Base-by-base conservation (phyloP, 2,113 vertebrate genomes). In the Cavia porcellus region DNA sequence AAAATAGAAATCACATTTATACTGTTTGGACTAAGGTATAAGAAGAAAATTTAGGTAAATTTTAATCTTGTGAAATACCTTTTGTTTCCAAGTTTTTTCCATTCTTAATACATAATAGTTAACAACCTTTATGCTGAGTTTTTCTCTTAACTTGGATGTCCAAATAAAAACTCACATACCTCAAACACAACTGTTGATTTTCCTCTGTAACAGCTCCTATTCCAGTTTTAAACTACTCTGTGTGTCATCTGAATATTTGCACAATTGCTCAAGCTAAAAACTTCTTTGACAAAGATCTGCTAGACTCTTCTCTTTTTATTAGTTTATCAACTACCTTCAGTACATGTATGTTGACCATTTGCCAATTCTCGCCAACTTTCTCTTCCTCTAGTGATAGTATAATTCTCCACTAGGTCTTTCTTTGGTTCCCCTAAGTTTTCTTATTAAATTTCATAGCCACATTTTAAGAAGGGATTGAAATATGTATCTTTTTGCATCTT, bases 21-120 rank as follows among this genome's bases (percentile, higher is more conserved):
- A 45, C 19, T 95, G 11, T 79, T 79, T 94, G 72, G 92, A 95
- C 95, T 17, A 97, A 75, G 8, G 12, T 52, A 52, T 52, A 74
- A 79, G 19, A 91, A 88, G 70, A 94, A 94, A 95, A 70, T 84
- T 66, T 86, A 85, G 50, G 9, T 64, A 95, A 87, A 15, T 19
- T 45, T 95, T 90, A 64, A 24, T 90, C 24, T 2, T 45, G 13
- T 81, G 82, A 52, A 88, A 95, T 32, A 66, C 7, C 66, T 90
- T 91, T 93, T 79, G 1, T 30, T 94, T 90, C 57, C 6, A 50
- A 57, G 7, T 83, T 64, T 10, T 64, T 90, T 88, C 72, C 55
- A 55, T 52, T 83, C 14, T 93, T 38, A 17, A 61, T 3, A 50
- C 32, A 42, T 61, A 75, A 57, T 47, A 35, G 77, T 95, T 87